Percentiles rank a stretch among this genome's conserved stretches.
phyloP scores from a whole-genome alignment of 2,797 vertebrate species.

The Avahi laniger region DNA sequence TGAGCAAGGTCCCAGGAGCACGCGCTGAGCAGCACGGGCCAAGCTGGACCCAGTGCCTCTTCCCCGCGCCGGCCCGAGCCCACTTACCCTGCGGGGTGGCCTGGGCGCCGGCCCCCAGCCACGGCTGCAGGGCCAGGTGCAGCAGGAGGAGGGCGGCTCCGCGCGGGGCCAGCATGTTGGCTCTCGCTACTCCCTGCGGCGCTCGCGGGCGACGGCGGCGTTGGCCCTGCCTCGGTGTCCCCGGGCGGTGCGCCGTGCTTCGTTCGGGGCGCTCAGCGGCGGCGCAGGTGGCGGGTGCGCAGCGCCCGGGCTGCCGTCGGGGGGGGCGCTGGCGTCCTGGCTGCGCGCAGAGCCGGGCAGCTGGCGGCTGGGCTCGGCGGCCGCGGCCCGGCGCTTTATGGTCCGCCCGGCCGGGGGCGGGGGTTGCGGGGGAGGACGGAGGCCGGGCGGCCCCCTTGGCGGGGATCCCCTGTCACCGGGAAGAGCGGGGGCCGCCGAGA shows the following conservation, averaged over 20 bases:
- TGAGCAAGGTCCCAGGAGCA: neutral
- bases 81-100: slow-evolving; percentile 91
- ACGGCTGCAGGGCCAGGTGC: slow-evolving; percentile 87
- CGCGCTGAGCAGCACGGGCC: neutral
- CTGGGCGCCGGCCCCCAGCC: slow-evolving; percentile 72
- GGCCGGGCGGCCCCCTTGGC: slow-evolving; percentile 68
- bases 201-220: neutral
- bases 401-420: neutral
- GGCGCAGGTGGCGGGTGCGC: slow-evolving; percentile 25
- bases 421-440: slow-evolving; percentile 50
- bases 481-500: slow-evolving; percentile 24
- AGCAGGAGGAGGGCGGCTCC: slow-evolving; percentile 81
- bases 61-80: neutral
- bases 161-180: slow-evolving; percentile 79
- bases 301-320: slow-evolving; percentile 48
- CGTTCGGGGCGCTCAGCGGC: neutral
- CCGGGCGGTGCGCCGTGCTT: neutral
- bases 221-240: neutral
- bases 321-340: neutral
- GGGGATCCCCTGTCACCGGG: neutral
- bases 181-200: neutral
- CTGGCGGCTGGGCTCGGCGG: neutral
- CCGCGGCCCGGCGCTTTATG: slow-evolving; percentile 49
- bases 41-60: neutral
- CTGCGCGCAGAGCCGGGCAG: neutral